Base-by-base conservation (phyloP, 2,888 invertebrate genomes). In the Anoplius nigerrimus region DNA sequence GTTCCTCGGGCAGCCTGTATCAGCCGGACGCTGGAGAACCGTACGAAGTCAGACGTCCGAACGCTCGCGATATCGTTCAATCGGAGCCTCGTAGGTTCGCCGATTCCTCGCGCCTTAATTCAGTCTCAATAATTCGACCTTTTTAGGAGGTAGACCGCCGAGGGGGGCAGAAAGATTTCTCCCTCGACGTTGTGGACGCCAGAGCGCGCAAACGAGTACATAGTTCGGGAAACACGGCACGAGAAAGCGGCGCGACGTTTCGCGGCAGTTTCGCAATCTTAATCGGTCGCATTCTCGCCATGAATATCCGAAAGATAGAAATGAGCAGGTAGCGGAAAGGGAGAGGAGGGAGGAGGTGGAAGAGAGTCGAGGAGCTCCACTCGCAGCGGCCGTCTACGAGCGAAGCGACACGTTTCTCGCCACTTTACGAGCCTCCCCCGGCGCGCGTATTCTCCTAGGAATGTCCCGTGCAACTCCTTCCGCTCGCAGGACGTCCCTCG, bases 191-290 rank as follows among this genome's bases (percentile, higher is more conserved):
- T 48, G 16, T n/a, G 5, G n/a, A 34, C 48, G 11, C 48, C 16
- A 6, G 5, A 15, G 48, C 48, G 5, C 48, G 48, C 48, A 34
- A 34, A 34, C 34, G 34, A 34, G 34, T 34, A 34, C 34, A 34
- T 34, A 34, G 34, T 34, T 34, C 34, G 11, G 11, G 34, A 34
- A n/a, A 34, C 34, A 6, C 34, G 34, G 11, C 4, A 34, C 11
- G 48, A 48, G 48, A 48, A 48, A 48, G 0, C 48, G 48, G n/a
- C 16, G 62, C 18, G 27, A n/a, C 43, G 46, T 27, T 22, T 43
- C 56, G 76, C 71, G 71, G 76, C 73, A 73, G 72, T 73, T 73
- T 74, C 63, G 53, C 64, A 55, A 67, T 63, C 75, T 72, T 71
- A 58, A 58, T 58, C 57, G 57, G 21, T 21, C 21, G 43, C 21